Percentiles rank a stretch among this genome's conserved stretches.
These are phyloP conservation scores for Peromyscus eremicus DNA, from an alignment of 2,797 vertebrate species.

Conservation along the genomic window DNA sequence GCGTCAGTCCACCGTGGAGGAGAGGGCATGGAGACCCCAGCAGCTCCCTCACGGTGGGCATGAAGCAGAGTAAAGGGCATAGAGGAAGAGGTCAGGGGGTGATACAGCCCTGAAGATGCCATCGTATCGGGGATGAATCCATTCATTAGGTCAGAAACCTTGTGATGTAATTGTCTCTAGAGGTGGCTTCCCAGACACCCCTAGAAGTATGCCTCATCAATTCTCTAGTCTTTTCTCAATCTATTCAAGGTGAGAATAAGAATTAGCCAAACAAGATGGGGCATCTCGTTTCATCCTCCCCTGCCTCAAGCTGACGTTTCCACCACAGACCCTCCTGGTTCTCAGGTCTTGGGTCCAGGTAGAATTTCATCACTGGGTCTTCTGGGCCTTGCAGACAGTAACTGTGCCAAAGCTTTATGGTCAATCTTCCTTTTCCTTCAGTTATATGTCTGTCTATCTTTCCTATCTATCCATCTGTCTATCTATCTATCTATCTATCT, in stretches of 20 bases:
- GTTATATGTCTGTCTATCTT: background rate
- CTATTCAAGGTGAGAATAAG: background rate
- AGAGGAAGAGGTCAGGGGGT: background rate
- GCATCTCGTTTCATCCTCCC: background rate
- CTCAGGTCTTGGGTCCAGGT: background rate
- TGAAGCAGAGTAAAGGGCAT: background rate
- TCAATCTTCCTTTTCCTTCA: background rate
- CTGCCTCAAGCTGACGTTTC: background rate
- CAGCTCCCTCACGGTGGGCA: background rate
- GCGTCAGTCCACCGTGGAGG: background rate
- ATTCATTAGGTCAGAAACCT: background rate
- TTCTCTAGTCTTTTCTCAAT: background rate
- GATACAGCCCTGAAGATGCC: background rate
- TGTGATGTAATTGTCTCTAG: background rate
- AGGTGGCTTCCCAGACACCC: background rate
- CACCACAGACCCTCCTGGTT: background rate
- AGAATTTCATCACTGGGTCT: background rate
- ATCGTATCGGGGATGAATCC: background rate
- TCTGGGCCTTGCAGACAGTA: background rate
- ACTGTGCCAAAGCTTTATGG: background rate
- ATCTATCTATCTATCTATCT: background rate
- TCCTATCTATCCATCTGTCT: background rate
- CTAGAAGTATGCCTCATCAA: background rate
- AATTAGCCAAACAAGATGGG: background rate
- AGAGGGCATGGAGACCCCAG: background rate